phyloP scores from a whole-genome alignment of 2,797 vertebrate genomes.

The Knipowitschia caucasica region DNA sequence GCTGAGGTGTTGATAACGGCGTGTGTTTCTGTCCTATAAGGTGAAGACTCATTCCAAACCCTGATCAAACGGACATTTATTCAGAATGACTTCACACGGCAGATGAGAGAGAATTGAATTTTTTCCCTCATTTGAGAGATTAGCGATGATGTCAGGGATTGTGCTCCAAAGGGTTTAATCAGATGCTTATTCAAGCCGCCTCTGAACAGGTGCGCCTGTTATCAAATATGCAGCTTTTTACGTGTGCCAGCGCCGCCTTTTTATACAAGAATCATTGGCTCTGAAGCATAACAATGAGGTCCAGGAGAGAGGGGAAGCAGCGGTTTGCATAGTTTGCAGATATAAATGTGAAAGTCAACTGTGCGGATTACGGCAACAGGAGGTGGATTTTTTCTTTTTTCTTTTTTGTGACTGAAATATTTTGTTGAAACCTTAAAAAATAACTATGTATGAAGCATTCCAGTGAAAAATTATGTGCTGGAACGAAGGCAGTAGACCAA shows the following conservation, averaged over 20 bases:
- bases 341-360: constrained; percentile 2
- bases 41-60: constrained; percentile 57
- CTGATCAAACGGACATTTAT: constrained; percentile 63
- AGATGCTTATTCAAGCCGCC: constrained; percentile 60
- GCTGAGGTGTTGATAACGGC: constrained; percentile 54
- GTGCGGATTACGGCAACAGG: neutral
- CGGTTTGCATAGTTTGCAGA: constrained; percentile 11
- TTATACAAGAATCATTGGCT: constrained; percentile 37
- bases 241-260: constrained; percentile 52
- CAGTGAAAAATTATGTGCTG: neutral
- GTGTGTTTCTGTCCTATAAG: constrained; percentile 49
- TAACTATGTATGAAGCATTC: neutral
- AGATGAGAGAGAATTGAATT: constrained; percentile 58
- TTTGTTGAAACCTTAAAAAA: too few species aligned
- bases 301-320: constrained; percentile 25
- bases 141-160: constrained; percentile 65
- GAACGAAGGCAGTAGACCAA: neutral
- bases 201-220: constrained; percentile 59
- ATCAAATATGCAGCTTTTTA: constrained; percentile 55
- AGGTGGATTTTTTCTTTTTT: neutral
- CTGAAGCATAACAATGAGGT: constrained; percentile 36
- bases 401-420: too few species aligned
- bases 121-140: constrained; percentile 68
- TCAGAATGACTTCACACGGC: constrained; percentile 41
- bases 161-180: constrained; percentile 61